These are phyloP conservation scores for Thera britannica DNA, from an alignment of 2,888 invertebrate species.

Conservation along the genomic window DNA sequence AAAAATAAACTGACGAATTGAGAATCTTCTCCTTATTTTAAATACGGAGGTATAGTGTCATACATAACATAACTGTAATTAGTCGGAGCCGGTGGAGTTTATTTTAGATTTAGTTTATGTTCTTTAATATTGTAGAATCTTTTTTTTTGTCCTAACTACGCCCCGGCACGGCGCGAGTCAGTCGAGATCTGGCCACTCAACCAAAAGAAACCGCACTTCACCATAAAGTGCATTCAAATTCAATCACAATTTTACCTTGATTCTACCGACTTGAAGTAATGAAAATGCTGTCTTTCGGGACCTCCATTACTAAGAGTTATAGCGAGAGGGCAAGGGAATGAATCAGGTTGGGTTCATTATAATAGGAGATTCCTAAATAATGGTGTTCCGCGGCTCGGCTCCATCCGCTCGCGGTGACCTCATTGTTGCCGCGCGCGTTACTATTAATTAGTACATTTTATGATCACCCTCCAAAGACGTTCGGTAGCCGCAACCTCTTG, in stretches of 20 bases:
- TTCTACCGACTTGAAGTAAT: background rate
- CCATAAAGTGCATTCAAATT: background rate
- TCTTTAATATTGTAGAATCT: too few relatives aligned
- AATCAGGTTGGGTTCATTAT: constrained; percentile 13
- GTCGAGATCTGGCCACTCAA: too few relatives aligned
- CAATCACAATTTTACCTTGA: background rate
- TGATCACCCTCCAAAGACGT: background rate
- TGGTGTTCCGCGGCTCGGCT: constrained; percentile 8
- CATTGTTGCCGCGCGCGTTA: background rate
- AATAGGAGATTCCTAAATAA: constrained; percentile 9
- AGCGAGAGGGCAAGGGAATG: constrained; percentile 8
- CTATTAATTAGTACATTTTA: background rate
- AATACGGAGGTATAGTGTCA: too few relatives aligned
- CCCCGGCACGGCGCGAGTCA: too few relatives aligned
- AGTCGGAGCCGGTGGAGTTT: too few relatives aligned
- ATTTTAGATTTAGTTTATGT: too few relatives aligned
- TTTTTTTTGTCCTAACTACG: too few relatives aligned
- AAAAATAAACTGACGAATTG: too few relatives aligned
- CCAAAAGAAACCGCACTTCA: background rate
- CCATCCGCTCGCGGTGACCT: background rate
- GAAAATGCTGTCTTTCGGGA: constrained; percentile 5
- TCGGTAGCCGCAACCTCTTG: too few relatives aligned
- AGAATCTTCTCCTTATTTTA: too few relatives aligned
- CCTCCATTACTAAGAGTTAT: constrained; percentile 7
- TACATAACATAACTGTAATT: too few relatives aligned